Evolutionary conservation across 2,888 invertebrate genomes (phyloP).

Genomic region (Amphiduros pacificus): DNA sequence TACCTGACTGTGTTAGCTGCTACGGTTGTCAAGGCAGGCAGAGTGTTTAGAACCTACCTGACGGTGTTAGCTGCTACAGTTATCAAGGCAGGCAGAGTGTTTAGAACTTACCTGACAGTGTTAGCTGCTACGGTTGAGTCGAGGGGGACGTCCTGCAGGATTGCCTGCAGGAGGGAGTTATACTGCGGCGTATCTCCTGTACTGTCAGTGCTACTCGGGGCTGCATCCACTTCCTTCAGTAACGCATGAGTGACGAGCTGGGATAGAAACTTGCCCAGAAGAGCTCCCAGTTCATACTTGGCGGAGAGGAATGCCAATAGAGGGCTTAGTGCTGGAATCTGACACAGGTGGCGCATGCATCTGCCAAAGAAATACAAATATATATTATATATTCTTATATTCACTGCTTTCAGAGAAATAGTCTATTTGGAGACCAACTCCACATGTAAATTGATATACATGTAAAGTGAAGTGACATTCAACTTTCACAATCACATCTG

Average conservation of each 20-base stretch:
- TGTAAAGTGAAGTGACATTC: too few species aligned
- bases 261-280: slow-evolving; percentile 37
- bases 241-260: slow-evolving; percentile 43
- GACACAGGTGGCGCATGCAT: slow-evolving; percentile 38
- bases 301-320: slow-evolving; percentile 34
- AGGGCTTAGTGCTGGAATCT: slow-evolving; percentile 38
- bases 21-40: too few species aligned
- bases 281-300: slow-evolving; percentile 35
- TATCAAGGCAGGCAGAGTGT: too few species aligned
- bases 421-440: too few species aligned
- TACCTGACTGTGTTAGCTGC: too few species aligned
- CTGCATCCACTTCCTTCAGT: slow-evolving; percentile 35
- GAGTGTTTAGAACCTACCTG: too few species aligned
- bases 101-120: slow-evolving; percentile 38
- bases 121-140: slow-evolving; percentile 31
- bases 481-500: too few species aligned
- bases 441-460: too few species aligned
- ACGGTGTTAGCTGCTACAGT: too few species aligned
- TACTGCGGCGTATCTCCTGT: slow-evolving; percentile 34
- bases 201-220: slow-evolving; percentile 34
- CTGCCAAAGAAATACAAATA: too few species aligned
- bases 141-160: slow-evolving; percentile 38
- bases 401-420: too few species aligned
- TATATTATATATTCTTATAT: too few species aligned
- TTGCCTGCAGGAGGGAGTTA: slow-evolving; percentile 36